A percentile compares a stretch with the other conserved stretches of the same genome.
Evolutionary conservation across 2,888 invertebrate species (phyloP).

Genomic region (Ceraclea dissimilis): DNA sequence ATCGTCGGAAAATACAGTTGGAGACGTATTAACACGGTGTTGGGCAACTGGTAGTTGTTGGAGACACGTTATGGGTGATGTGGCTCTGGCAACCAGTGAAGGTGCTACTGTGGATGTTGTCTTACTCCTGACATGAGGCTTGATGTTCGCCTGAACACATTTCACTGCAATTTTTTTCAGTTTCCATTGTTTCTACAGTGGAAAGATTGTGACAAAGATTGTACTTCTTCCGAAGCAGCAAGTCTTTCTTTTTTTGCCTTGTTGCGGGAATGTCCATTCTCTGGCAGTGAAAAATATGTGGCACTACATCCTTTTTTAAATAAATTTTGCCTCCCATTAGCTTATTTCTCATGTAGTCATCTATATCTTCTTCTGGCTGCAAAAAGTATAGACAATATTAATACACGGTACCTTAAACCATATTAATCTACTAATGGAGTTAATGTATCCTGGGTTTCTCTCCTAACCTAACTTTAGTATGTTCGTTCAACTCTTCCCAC

Average conservation of each 20-base stretch:
- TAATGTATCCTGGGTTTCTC: too few species aligned
- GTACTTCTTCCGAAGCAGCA: too few species aligned
- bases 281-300: slow-evolving; percentile 4
- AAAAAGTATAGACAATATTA: too few species aligned
- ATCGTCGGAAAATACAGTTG: not conserved
- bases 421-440: too few species aligned
- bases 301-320: not conserved
- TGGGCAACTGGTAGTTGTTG: not conserved
- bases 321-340: too few species aligned
- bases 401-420: too few species aligned
- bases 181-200: too few species aligned
- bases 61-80: not conserved
- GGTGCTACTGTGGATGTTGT: not conserved
- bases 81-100: not conserved
- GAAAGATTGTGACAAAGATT: too few species aligned
- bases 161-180: too few species aligned
- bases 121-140: not conserved
- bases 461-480: not conserved
- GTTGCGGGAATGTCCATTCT: not conserved
- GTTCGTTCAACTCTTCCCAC: not conserved
- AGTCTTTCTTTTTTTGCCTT: not conserved
- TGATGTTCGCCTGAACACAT: not conserved
- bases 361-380: too few species aligned
- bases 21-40: not conserved
- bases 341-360: too few species aligned